These are phyloP conservation scores for Syrista parreyssii DNA, from an alignment of 2,888 invertebrate genomes.

Conservation along the genomic window DNA sequence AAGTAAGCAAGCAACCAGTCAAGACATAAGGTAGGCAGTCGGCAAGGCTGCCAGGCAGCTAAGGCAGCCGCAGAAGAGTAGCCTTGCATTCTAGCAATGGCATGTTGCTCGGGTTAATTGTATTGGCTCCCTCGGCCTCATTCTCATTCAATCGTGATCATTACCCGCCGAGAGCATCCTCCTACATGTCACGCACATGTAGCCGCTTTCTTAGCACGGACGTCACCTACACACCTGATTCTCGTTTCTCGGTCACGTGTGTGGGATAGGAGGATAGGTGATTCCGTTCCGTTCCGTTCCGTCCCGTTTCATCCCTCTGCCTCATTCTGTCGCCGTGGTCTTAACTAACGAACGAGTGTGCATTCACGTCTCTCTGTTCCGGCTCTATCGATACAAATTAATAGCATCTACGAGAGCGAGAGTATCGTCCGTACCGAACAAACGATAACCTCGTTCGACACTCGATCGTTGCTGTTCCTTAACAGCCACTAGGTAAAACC, in stretches of 20 bases:
- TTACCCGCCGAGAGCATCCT: constrained; percentile 56
- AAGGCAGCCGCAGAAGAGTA: constrained; percentile 23
- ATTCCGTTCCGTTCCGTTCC: constrained; percentile 13
- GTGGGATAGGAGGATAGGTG: constrained; percentile 25
- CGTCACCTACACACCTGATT: constrained; percentile 11
- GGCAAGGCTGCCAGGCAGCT: constrained; percentile 11
- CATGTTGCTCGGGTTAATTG: constrained; percentile 59
- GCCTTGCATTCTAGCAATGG: constrained; percentile 52
- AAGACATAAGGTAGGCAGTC: constrained; percentile 20
- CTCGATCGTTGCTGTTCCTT: not conserved
- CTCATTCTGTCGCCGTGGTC: constrained; percentile 34
- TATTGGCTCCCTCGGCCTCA: constrained; percentile 60
- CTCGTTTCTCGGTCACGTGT: constrained; percentile 29
- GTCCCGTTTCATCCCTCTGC: not conserved
- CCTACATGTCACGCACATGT: constrained; percentile 51
- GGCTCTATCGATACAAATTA: constrained; percentile 50
- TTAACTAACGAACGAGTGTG: constrained; percentile 44
- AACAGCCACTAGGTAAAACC: not conserved
- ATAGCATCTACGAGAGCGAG: constrained; percentile 34
- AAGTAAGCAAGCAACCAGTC: constrained; percentile 34
- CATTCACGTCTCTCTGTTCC: constrained; percentile 41
- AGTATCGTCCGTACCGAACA: not conserved
- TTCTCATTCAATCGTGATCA: constrained; percentile 64
- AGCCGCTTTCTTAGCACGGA: constrained; percentile 32
- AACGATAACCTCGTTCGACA: constrained; percentile 1